Base-by-base conservation (phyloP, 2,113 vertebrate species). In the Hippocampus comes region DNA sequence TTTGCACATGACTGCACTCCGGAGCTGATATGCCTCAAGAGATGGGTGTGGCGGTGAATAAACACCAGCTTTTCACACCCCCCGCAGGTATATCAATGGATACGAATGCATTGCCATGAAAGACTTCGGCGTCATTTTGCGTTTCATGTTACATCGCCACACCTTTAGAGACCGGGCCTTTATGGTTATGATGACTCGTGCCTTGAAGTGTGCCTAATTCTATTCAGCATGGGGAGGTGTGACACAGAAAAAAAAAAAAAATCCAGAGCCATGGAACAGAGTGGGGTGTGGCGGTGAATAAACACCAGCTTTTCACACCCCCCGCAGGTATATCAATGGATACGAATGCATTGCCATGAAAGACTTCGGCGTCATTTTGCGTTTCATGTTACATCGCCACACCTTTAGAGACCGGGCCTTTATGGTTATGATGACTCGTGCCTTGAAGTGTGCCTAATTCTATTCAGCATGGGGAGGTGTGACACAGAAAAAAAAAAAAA, bases 41-140 rank as follows among this genome's bases (percentile, higher is more conserved):
- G 23, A 67, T 42, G 30, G 77, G 77, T 65, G 79, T 79, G 78
- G 25, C 14, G n/a, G 57, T 71, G 56, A 66, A 14, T 70, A 68
- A 80, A 82, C 18, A 71, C 20, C 7, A 34, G 27, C 30, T 38
- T 74, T 67, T 68, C 15, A 59, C 42, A 41, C 59, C 11, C 0
- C 34, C 67, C 23, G 15, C 55, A 14, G 18, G 38, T 23, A 60
- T 69, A 63, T 75, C 9, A 48, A 73, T 70, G 4, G 6, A 57
- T 69, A 67, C n/a, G 48, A 6, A 41, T 23, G 38, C 59, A 2
- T 12, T 34, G 25, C 60, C 4, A 17, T 34, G 30, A 74, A 27
- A 71, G 34, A 43, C 23, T 48, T 66, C 14, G 17, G 23, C 17
- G 27, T 18, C 8, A 30, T 61, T 30, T 61, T 30, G 14, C 9